Base-by-base conservation (phyloP, 2,888 invertebrate genomes). In the Tipula vernalis region DNA sequence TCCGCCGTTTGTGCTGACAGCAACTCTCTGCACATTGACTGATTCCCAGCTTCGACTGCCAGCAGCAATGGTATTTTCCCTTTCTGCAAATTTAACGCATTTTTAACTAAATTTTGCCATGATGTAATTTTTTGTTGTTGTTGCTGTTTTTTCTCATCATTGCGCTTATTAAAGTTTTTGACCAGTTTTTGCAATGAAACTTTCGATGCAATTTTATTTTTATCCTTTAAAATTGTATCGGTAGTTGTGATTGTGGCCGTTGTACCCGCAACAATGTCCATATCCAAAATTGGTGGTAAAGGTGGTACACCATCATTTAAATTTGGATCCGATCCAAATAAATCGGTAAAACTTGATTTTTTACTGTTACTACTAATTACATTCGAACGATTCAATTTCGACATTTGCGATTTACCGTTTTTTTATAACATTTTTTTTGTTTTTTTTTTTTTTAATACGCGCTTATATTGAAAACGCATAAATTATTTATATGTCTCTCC, bases 41-140 rank as follows among this genome's bases (percentile, higher is more conserved):
- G 96, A 93, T 98, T 99, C 87, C 98, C 98, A 41, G 97, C 96
- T 92, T 98, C 98, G 89, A 98, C 97, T 87, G 99, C 98, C 91
- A 98, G 93, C 90, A 98, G 95, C 90, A 99, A 93, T 89, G 99
- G 98, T 90, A 98, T 96, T 93, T 97, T 97, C 88, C 98, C 98
- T 92, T 96, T 95, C 98, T 98, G 93, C 89, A 94, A 94, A 89
- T 89, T 88, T 91, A 93, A 92, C 92, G 93, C 91, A 91, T 93
- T 93, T 90, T 92, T 92, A 90, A 93, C 93, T 93, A 93, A 89
- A 91, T 92, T 93, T 92, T 92, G 92, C 93, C 93, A 93, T 88
- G 89, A 88, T 89, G 89, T 89, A 88, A 89, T 87, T 88, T 88
- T 88, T 86, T 87, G 85, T 88, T 89, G 88, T 87, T 87, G 88